Conservation (phyloP, 1,140 invertebrate species). For the Gryllus bimaculatus region DNA sequence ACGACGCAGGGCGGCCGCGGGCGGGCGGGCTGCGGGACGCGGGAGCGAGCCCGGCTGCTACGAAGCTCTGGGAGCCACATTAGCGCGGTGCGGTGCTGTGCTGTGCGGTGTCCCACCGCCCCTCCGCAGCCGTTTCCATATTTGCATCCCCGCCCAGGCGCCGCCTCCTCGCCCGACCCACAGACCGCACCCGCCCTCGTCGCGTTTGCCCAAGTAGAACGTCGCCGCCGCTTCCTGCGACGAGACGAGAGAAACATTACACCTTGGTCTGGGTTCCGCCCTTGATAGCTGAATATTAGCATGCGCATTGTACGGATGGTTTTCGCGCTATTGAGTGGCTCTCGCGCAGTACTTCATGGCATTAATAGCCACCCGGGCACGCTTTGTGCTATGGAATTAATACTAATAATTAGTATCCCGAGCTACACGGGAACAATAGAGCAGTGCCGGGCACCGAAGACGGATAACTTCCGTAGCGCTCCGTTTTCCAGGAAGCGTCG, state of each 20-base stretch:
- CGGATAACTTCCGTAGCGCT: background rate
- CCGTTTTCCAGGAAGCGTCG: background rate
- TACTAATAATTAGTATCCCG: constrained; percentile 5
- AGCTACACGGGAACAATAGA: background rate
- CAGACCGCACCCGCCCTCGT: background rate
- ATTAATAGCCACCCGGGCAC: background rate
- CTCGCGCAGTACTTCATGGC: background rate
- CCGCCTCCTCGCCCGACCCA: background rate
- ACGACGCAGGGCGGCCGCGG: background rate
- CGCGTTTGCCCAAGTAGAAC: too few relatives aligned
- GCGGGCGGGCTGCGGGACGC: background rate
- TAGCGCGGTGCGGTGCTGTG: background rate
- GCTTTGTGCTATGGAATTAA: background rate
- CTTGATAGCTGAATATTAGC: background rate
- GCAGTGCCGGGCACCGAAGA: background rate
- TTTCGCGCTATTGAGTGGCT: background rate
- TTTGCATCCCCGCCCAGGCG: background rate
- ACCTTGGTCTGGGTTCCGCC: background rate
- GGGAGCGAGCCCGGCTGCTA: background rate
- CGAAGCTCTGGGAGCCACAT: background rate
- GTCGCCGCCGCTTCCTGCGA: background rate
- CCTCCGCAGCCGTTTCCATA: background rate
- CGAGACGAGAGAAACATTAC: background rate
- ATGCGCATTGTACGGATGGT: background rate
- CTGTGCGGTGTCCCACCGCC: background rate